Percentiles rank a stretch among this genome's conserved stretches.
These are phyloP conservation scores for Alviniconcha marisindica DNA, from an alignment of 1,140 invertebrate genomes.

Conservation along the genomic window DNA sequence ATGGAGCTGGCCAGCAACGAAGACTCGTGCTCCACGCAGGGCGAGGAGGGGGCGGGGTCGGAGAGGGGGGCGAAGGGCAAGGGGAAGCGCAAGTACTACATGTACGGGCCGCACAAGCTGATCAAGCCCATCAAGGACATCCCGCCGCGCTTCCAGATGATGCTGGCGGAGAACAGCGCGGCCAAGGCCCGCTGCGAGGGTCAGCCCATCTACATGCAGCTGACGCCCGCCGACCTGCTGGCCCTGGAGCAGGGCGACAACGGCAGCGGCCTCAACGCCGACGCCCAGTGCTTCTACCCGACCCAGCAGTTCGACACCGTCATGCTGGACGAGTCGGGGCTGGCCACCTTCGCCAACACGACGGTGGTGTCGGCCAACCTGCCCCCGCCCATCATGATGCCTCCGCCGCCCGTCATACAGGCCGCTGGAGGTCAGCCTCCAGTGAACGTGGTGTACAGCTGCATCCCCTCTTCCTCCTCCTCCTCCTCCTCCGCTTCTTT, in stretches of 20 bases:
- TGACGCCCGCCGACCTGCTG: slow-evolving; percentile 46
- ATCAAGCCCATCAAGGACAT: slow-evolving; percentile 73
- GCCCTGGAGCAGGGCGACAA: slow-evolving; percentile 41
- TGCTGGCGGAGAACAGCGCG: slow-evolving; percentile 65
- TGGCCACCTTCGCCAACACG: slow-evolving; percentile 26
- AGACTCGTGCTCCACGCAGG: slow-evolving; percentile 36
- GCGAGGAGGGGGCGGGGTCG: slow-evolving; percentile 9
- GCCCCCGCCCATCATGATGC: slow-evolving; percentile 23
- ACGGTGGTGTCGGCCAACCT: not conserved
- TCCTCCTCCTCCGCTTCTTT: not conserved
- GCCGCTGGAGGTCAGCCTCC: not conserved
- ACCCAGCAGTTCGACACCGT: slow-evolving; percentile 30
- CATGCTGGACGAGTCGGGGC: not conserved
- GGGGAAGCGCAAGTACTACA: slow-evolving; percentile 67
- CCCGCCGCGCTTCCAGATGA: slow-evolving; percentile 66
- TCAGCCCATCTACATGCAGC: slow-evolving; percentile 68
- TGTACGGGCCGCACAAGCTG: slow-evolving; percentile 70
- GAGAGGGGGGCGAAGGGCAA: slow-evolving; percentile 42
- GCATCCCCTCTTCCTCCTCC: not conserved
- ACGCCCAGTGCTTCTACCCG: slow-evolving; percentile 66
- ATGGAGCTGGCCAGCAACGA: slow-evolving; percentile 38
- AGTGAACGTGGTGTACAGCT: slow-evolving; percentile 20
- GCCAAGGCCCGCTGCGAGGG: slow-evolving; percentile 69
- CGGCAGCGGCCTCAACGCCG: slow-evolving; percentile 51
- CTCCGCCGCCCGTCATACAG: slow-evolving; percentile 37